Conservation (phyloP, 2,113 vertebrate genomes). For the Arothron firmamentum region DNA sequence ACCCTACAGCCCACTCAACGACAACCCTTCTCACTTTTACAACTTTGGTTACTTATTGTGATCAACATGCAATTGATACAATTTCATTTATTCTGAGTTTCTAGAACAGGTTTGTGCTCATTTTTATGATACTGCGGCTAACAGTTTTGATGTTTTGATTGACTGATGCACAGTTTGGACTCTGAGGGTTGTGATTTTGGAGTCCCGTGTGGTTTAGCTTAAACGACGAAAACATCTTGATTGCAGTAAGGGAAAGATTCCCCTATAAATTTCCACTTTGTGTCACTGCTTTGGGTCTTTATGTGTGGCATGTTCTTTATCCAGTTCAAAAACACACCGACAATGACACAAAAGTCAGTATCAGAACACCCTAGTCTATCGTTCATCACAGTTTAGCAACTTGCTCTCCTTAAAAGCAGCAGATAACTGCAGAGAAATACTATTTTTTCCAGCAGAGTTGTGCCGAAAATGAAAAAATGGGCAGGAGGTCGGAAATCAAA, state of each 20-base stretch:
- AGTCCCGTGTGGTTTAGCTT: neutral
- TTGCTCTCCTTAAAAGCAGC: neutral
- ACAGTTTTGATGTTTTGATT: neutral
- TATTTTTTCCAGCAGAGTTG: slow-evolving; percentile 15
- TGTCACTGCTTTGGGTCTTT: neutral
- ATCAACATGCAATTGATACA: neutral
- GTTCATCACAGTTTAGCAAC: neutral
- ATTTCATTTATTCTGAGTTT: neutral
- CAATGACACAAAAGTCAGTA: neutral
- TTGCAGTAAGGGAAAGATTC: neutral
- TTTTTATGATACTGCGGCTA: neutral
- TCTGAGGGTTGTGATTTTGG: neutral
- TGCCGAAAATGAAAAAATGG: slow-evolving; percentile 2
- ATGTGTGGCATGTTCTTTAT: neutral
- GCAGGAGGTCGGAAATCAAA: slow-evolving; percentile 33
- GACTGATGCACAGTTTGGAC: neutral
- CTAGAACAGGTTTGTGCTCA: neutral
- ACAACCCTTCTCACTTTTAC: neutral
- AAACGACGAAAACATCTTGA: neutral
- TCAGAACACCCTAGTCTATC: neutral
- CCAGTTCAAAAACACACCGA: neutral
- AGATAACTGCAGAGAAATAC: too few relatives aligned
- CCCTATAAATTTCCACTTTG: neutral
- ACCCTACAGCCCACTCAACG: slow-evolving; percentile 3
- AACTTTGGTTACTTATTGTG: neutral